Percentiles rank a stretch among this genome's conserved stretches.
Evolutionary conservation across 30 jellyfish, hydroid and myxozoan species (phyloP).

Genomic region (Mastigias papua): DNA sequence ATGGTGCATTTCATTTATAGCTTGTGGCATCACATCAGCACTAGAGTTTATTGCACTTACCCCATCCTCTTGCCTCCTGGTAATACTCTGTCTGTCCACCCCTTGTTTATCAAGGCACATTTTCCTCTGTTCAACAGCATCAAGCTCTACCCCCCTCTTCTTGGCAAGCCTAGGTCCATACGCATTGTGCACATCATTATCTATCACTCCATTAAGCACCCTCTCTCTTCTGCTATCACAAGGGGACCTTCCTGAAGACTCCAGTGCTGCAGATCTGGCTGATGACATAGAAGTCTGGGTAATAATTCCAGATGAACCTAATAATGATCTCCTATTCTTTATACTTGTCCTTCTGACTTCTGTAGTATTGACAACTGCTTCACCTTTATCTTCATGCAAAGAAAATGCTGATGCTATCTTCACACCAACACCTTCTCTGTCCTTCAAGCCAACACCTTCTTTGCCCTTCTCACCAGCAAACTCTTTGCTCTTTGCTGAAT

Average conservation of each 20-base stretch:
- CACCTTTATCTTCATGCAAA: slow-evolving; percentile 4
- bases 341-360: neutral
- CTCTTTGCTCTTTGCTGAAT: no score
- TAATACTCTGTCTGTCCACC: neutral
- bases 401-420: slow-evolving; percentile 41
- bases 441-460: no score
- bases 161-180: neutral
- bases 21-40: neutral
- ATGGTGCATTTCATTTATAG: neutral
- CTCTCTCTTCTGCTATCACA: neutral
- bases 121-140: neutral
- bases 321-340: neutral
- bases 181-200: neutral
- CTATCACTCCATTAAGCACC: neutral
- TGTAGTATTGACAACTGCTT: neutral
- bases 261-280: neutral
- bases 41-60: neutral
- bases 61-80: neutral
- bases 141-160: neutral
- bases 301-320: neutral
- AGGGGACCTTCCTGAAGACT: neutral
- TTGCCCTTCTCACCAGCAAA: no score
- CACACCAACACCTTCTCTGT: slow-evolving; percentile 15
- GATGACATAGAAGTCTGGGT: neutral
- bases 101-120: neutral